Evolutionary conservation across 1,140 invertebrate genomes (phyloP), one percentile per base, ranked within the genome.

Genomic region (Pissodes strobi): DNA sequence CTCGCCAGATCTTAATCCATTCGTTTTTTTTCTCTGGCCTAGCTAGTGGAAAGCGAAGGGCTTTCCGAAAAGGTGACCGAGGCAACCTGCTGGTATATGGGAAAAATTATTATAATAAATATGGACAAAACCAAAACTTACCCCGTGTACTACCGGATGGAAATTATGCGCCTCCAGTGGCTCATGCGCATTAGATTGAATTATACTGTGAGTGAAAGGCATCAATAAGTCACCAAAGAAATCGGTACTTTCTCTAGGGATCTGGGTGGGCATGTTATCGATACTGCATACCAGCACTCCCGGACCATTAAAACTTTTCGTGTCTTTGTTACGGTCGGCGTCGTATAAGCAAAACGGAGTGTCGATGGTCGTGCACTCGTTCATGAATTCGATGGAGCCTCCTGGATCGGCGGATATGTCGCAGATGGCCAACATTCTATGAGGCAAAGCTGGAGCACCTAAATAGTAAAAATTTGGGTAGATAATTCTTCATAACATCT

Each of bases 261-360:
- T 81, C 78, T 99, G 98, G 0, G 98, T 99, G 1, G 98, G 98
- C 97, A 99, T 99, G 78, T 99, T 99, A 80, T 99, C 97, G 64
- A 99, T 99, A 2, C 94, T 97, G 77, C 98, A 99, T 1, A 99
- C 95, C 45, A 99, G 80, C 1, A 99, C 95, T 17, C 98, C 98
- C 0, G 93, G 90, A 2, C 96, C 96, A 80, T 93, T 94, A 78
- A 97, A 98, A 79, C 91, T 97, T 73, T 98, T 97, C 0, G 89
- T 95, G 67, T 97, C 93, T 76, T 96, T 97, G 75, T 99, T 98
- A 41, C 95, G 86, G 77, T 99, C 95, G 2, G 97, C 97, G 80
- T 99, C 97, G 76, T 99, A 99, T 0, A 99, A 83, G 78, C 94
- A 98, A 79, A 99, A 99, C 0, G 97, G 97, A 12, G 93, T 97